phyloP scores from a whole-genome alignment of 1,140 invertebrate genomes.

The Philopotamus ludificatus region DNA sequence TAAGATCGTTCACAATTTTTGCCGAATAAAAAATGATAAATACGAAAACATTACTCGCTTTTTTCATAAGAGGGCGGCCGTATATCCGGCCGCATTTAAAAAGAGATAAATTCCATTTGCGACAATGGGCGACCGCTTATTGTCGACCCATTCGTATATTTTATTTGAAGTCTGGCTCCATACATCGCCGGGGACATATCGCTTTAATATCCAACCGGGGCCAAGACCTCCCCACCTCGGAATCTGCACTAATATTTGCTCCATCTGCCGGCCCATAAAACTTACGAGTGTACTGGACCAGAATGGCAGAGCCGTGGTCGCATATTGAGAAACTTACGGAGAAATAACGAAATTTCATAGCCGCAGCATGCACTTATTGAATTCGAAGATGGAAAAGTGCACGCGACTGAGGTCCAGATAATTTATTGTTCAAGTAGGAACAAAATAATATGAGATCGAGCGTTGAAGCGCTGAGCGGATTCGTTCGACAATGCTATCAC shows the following conservation, averaged over 20 bases:
- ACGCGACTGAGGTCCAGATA: too few species aligned
- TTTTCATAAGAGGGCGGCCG: too few species aligned
- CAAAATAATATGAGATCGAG: too few species aligned
- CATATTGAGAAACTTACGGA: background rate
- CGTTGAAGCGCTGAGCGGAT: too few species aligned
- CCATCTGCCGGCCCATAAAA: background rate
- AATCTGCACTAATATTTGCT: background rate
- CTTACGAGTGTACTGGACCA: background rate
- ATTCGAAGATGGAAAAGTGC: too few species aligned
- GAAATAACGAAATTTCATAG: too few species aligned
- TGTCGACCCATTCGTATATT: slow-evolving; percentile 8
- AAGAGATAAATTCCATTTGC: background rate
- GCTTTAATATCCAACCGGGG: slow-evolving; percentile 20
- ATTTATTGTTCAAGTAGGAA: too few species aligned
- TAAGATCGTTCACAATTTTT: too few species aligned
- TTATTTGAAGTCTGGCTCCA: slow-evolving; percentile 10
- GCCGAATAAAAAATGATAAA: too few species aligned
- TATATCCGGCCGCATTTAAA: background rate
- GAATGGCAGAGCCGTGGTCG: background rate
- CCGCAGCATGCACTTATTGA: too few species aligned
- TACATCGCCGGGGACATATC: slow-evolving; percentile 23
- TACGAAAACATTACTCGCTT: background rate
- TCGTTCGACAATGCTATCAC: too few species aligned
- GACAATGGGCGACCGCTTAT: background rate
- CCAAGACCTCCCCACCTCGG: background rate